Percentiles rank a stretch among this genome's conserved stretches.
Evolutionary conservation across 2,888 invertebrate species (phyloP).

Genomic region (Melinaea menophilus): DNA sequence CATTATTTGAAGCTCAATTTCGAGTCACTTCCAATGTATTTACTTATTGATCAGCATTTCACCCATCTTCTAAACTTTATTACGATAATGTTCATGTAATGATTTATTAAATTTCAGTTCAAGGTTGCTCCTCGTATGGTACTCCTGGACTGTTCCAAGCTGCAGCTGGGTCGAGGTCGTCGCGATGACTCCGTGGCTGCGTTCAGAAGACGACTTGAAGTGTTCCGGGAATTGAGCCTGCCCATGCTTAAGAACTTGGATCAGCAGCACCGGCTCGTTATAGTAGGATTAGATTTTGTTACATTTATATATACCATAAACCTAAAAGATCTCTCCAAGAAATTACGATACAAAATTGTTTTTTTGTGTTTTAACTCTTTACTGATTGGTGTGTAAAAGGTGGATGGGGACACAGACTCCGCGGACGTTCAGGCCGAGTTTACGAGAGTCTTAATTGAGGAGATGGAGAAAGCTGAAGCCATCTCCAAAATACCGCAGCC

Average conservation of each 20-base stretch:
- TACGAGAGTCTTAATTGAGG: constrained; percentile 81
- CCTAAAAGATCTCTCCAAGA: neutral
- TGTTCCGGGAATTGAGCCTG: constrained; percentile 91
- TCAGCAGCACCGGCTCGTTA: constrained; percentile 87
- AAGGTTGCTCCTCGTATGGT: constrained; percentile 87
- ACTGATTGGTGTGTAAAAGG: constrained; percentile 63
- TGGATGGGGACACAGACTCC: constrained; percentile 92
- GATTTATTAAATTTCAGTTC: constrained; percentile 73
- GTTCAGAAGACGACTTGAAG: constrained; percentile 88
- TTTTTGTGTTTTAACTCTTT: neutral
- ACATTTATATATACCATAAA: neutral
- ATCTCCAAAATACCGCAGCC: constrained; percentile 54
- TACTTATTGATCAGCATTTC: too few relatives aligned
- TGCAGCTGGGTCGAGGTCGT: constrained; percentile 89
- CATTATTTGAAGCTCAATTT: too few relatives aligned
- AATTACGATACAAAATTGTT: neutral
- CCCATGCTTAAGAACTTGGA: constrained; percentile 93
- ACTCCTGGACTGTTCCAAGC: constrained; percentile 93
- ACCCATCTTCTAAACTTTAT: too few relatives aligned
- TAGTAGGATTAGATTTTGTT: constrained; percentile 78
- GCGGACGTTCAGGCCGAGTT: constrained; percentile 88
- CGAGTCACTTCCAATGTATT: too few relatives aligned
- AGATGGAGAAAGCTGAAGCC: constrained; percentile 80
- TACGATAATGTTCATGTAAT: neutral
- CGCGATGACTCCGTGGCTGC: constrained; percentile 92